Base-by-base conservation (phyloP, 2,113 vertebrate species). In the Protobothrops flavoviridis region DNA sequence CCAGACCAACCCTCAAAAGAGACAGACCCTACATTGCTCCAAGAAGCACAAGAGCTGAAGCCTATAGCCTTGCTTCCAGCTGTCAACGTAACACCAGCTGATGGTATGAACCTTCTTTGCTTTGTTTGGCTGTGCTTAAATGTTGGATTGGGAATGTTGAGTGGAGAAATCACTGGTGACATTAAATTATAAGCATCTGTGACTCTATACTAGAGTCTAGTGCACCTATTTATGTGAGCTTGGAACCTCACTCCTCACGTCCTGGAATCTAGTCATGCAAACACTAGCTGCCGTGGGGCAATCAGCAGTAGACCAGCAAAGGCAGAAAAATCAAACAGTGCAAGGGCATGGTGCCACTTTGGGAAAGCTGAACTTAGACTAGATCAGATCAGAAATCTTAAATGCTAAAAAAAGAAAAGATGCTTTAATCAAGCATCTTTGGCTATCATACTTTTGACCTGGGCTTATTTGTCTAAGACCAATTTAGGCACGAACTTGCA, bases 1-100 rank as follows among this genome's bases (percentile, higher is more conserved):
- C 90, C 98, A 94, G 98, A 98, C 87, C 97, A 95, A 43, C 91
- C 97, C 91, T 96, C 94, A 33, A 97, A 97, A 92, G 97, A 97
- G n/a, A 95, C 97, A 91, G 95, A 94, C 91, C 74, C 61, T 93
- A 94, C 61, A 9, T 91, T 90, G 90, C 85, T 43, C 33, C 74
- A 90, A 92, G 92, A 81, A 81, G 95, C 96, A 81, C 92, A 95
- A 4, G 97, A 97, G 93, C 23, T 91, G 48, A 95, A 98, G 59
- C 59, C 93, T 94, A 48, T 93, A 50, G 93, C 96, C 85, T 93
- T 94, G 5, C 94, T 98, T 29, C 98, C 98, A 57, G 94, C 95
- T 43, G 96, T 98, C 94, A 98, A 97, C 52, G 94, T 96, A 94
- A 97, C 96, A 69, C 97, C 95, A 64, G 97, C 69, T 10, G 92